A percentile compares a stretch with the other conserved stretches of the same genome.
Conservation (phyloP, 2,888 invertebrate species). For the Nineta flava region DNA sequence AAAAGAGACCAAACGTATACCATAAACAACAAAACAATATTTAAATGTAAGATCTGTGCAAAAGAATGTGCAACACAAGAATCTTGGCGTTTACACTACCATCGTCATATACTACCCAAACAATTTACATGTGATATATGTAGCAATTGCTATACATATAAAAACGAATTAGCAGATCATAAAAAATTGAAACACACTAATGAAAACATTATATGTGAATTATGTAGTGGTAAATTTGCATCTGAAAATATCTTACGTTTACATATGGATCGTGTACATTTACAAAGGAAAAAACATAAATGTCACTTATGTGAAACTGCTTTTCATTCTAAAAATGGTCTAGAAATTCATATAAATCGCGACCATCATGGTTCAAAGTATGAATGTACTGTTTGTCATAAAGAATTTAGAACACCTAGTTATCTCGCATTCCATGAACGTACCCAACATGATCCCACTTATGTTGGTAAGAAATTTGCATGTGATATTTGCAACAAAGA, state of each 20-base stretch:
- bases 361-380: not conserved
- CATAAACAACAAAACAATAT: not conserved
- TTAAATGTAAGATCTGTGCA: not conserved
- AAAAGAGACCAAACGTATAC: too few relatives aligned
- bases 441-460: slow-evolving; percentile 29
- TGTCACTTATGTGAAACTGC: slow-evolving; percentile 20
- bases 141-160: not conserved
- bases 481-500: slow-evolving; percentile 21
- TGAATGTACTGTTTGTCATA: not conserved
- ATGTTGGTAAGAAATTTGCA: slow-evolving; percentile 19
- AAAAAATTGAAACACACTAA: not conserved
- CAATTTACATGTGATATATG: not conserved
- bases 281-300: slow-evolving; percentile 16
- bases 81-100: not conserved
- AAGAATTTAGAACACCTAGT: not conserved
- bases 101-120: not conserved
- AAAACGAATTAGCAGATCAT: not conserved
- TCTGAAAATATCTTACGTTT: not conserved
- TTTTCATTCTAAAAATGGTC: not conserved
- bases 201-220: not conserved
- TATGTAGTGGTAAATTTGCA: not conserved
- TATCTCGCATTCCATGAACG: slow-evolving; percentile 4
- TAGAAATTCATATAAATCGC: not conserved
- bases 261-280: not conserved
- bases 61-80: not conserved